A percentile compares a stretch with the other conserved stretches of the same genome.
These are phyloP conservation scores for Trachelipus rathkii DNA, from an alignment of 1,140 invertebrate genomes.

Conservation along the genomic window DNA sequence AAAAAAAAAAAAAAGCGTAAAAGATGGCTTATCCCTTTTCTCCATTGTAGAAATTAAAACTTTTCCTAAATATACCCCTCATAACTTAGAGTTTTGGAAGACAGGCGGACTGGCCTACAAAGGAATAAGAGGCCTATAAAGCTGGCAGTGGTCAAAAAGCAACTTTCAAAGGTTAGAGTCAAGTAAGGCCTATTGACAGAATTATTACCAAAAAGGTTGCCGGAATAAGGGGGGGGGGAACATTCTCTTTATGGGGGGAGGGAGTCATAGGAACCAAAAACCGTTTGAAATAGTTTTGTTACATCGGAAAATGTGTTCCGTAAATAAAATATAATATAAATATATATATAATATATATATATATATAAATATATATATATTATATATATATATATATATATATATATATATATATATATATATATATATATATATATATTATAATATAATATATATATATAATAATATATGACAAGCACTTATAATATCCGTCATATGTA, in stretches of 20 bases:
- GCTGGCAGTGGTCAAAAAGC: not conserved
- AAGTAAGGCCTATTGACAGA: constrained; percentile 12
- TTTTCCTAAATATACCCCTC: constrained; percentile 6
- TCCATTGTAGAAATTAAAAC: not conserved
- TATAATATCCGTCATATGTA: too few species aligned
- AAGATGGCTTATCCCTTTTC: constrained; percentile 1
- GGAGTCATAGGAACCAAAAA: not conserved
- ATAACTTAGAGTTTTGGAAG: constrained; percentile 7
- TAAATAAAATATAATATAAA: not conserved
- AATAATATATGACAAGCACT: too few species aligned
- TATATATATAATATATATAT: constrained; percentile 5
- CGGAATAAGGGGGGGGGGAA: not conserved
- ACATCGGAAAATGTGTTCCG: not conserved
- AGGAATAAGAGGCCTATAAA: not conserved
- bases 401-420: constrained; percentile 5
- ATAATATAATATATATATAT: not conserved
- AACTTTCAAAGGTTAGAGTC: not conserved
- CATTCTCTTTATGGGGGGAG: too few species aligned
- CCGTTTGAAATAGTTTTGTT: constrained; percentile 7
- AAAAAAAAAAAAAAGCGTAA: not conserved
- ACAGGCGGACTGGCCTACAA: not conserved
- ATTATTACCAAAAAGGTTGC: constrained; percentile 7
- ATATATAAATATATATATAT: constrained; percentile 1
- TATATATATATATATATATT: not conserved
- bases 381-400: constrained; percentile 5